Conservation (phyloP, 2,113 vertebrate species). For the Poeciliopsis retropinna region DNA sequence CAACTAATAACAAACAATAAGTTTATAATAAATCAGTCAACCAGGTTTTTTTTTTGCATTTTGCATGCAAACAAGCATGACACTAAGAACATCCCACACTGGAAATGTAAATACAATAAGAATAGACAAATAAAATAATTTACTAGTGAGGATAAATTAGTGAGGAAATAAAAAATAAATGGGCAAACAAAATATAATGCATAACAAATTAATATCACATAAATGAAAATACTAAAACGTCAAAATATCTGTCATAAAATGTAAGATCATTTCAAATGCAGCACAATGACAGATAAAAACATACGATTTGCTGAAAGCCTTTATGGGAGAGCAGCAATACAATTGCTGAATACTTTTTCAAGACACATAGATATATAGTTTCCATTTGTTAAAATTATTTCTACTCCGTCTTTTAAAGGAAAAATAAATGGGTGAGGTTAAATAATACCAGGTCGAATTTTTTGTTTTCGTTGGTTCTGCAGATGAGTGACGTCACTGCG, state of each 20-base stretch:
- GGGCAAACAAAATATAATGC: not conserved
- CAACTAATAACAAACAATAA: not conserved
- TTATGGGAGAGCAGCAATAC: too few relatives aligned
- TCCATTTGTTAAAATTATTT: too few relatives aligned
- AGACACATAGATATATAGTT: too few relatives aligned
- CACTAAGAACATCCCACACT: not conserved
- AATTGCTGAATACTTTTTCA: too few relatives aligned
- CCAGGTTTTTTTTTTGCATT: not conserved
- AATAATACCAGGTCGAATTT: too few relatives aligned
- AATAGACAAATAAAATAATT: not conserved
- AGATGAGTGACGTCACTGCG: conserved; percentile 68
- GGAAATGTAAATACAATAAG: not conserved
- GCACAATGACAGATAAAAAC: too few relatives aligned
- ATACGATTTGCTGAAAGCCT: too few relatives aligned
- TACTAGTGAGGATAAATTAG: not conserved
- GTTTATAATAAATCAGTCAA: not conserved
- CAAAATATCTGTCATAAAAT: not conserved
- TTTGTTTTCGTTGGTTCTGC: not conserved
- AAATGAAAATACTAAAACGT: not conserved
- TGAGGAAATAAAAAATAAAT: not conserved
- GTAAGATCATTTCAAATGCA: too few relatives aligned
- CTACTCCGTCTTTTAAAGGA: too few relatives aligned
- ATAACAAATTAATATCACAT: not conserved
- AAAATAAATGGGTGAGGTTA: too few relatives aligned
- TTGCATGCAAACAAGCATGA: not conserved